phyloP scores from a whole-genome alignment of 2,888 invertebrate genomes.

The Malacosoma neustria region DNA sequence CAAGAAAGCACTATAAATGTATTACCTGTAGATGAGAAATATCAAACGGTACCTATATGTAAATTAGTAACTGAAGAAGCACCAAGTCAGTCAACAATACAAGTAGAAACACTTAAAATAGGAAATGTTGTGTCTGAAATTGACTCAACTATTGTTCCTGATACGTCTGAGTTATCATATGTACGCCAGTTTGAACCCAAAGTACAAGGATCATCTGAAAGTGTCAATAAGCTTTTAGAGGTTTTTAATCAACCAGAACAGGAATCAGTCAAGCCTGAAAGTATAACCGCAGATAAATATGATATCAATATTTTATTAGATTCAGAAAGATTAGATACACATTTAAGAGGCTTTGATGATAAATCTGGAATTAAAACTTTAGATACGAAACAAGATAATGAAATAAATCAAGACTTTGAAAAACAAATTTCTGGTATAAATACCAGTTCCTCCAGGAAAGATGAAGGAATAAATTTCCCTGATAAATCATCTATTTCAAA shows the following conservation, averaged over 20 bases:
- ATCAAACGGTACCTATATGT: conserved; percentile 6
- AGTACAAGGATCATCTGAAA: conserved; percentile 30
- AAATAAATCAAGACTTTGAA: neutral
- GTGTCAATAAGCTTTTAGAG: conserved; percentile 29
- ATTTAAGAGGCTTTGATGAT: conserved; percentile 19
- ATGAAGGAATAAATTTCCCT: too few relatives aligned
- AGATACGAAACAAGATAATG: conserved; percentile 1
- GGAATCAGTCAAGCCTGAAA: conserved; percentile 34
- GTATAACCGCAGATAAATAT: conserved; percentile 17
- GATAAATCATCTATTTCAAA: neutral
- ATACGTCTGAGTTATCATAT: conserved; percentile 33
- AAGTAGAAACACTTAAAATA: conserved; percentile 31
- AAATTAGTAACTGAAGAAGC: conserved; percentile 23
- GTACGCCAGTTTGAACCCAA: conserved; percentile 35
- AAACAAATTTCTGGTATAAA: neutral
- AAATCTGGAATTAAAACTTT: conserved; percentile 5
- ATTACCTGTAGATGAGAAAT: too few relatives aligned
- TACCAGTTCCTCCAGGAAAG: neutral
- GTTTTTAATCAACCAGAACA: conserved; percentile 38
- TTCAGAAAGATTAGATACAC: conserved; percentile 42
- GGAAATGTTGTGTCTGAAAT: conserved; percentile 35
- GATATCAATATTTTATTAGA: conserved; percentile 40
- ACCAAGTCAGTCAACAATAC: conserved; percentile 26
- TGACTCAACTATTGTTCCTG: conserved; percentile 20
- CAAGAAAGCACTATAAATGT: too few relatives aligned